Base-by-base conservation (phyloP, 2,888 invertebrate species). In the Lepeophtheirus nordmannii region DNA sequence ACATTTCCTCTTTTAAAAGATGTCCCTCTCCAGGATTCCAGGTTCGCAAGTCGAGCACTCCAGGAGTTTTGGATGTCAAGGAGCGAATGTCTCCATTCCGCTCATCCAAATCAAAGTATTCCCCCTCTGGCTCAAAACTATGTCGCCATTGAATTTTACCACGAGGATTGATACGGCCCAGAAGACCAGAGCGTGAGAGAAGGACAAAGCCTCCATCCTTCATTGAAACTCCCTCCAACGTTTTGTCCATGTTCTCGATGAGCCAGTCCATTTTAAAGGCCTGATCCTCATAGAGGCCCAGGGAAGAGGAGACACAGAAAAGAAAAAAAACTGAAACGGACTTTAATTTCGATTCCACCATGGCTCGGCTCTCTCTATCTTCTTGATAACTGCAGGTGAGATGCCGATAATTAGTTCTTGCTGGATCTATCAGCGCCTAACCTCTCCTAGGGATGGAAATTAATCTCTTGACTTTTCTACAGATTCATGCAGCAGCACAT, bases 191-290 rank as follows among this genome's bases (percentile, higher is more conserved):
- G 17, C 17, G 53, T 5, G 53, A 46, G 1, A 46, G 53, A n/a
- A 17, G 14, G 14, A 46, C 53, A 17, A 46, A 17, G 53, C 53
- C 17, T 46, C 53, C 53, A 46, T 46, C 53, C n/a, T 14, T 14
- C 53, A 46, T 14, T 46, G 53, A 17, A 17, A 46, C 53, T 46
- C 53, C 53, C n/a, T 17, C 17, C 14, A 46, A 8, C 3, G 53
- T 1, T 17, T 46, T 46, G 53, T 46, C 53, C 53, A 46, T 14
- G 8, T 46, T 46, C 53, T 46, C 53, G 8, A n/a, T 14, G 53
- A 46, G 1, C 66, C 66, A 66, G 17, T 66, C 66, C 22, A 67
- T 65, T 20, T 23, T 63, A 17, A 59, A 69, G 30, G 41, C 67
- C 41, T 67, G 63, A 20, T 65, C 60, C 23, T 65, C 63, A 59